Base-by-base conservation (phyloP, 2,888 invertebrate genomes). In the Hydriomena furcata region DNA sequence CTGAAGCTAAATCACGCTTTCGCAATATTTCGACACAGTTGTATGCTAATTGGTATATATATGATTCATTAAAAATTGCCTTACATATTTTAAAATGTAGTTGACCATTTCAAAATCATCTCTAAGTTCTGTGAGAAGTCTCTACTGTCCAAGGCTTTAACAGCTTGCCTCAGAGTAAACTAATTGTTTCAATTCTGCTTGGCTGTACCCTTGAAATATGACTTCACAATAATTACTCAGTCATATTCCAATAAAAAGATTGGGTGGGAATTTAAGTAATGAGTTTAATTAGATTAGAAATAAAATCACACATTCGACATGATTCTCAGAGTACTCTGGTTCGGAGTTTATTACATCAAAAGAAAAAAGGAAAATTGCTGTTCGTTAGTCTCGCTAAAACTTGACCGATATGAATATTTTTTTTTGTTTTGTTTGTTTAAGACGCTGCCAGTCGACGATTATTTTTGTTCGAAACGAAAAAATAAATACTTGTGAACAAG, bases 111-210 rank as follows among this genome's bases (percentile, higher is more conserved):
- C 52, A 12, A 38, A 50, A 57, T 50, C 46, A 41, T 37, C 35
- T 73, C 68, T 78, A 71, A 69, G 54, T 52, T 64, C 64, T 76
- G 82, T 83, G 84, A 70, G 82, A 83, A 79, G 61, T 56, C 41
- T 43, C 55, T 65, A 75, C 79, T 81, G 79, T 81, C 71, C 75
- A 66, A 65, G 63, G 66, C 58, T 48, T 57, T 52, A 81, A 80
- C 68, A 66, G 58, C 62, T 84, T 84, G 60, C 78, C 52, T 65
- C 2, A 17, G 17, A 17, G 17, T 17, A 17, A 79, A 84, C 67
- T 57, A 84, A n/a, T 84, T 84, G 84, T 84, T 71, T 77, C 58
- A 67, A 62, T 52, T 61, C 55, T 65, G 66, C 63, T 31, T 25
- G 17, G 20, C 11, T 32, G 0, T 44, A 36, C 52, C 55, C 60